Conservation (phyloP, 2,113 vertebrate genomes). For the Platichthys stellatus region DNA sequence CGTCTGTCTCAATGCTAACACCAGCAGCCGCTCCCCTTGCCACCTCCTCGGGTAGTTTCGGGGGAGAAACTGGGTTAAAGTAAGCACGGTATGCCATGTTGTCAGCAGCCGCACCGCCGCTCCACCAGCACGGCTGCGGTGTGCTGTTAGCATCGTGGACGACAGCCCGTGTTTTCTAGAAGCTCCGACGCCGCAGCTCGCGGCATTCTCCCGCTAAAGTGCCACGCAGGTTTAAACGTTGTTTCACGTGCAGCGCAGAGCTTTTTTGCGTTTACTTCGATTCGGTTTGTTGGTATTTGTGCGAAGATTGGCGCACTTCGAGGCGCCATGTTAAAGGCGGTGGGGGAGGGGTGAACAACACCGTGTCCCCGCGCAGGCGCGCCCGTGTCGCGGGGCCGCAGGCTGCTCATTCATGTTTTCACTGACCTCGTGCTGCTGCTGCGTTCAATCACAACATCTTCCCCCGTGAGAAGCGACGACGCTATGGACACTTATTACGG, state of each 20-base stretch:
- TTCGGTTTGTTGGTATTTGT: conserved; percentile 43
- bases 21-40: too few species aligned
- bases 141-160: conserved; percentile 44
- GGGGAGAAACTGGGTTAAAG: neutral
- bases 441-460: conserved; percentile 43
- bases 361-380: conserved; percentile 82
- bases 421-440: conserved; percentile 66
- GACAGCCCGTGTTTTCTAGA: neutral
- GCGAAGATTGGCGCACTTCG: conserved; percentile 79
- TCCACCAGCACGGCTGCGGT: conserved; percentile 32
- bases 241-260: neutral
- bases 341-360: conserved; percentile 83
- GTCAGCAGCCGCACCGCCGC: conserved; percentile 45
- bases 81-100: conserved; percentile 42
- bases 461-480: neutral
- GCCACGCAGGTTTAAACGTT: neutral
- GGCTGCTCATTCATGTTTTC: conserved; percentile 79
- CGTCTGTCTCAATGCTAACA: neutral
- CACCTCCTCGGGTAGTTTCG: neutral
- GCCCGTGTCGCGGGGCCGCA: conserved; percentile 83
- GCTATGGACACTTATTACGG: too few species aligned
- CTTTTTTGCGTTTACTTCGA: neutral
- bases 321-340: conserved; percentile 91
- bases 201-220: neutral
- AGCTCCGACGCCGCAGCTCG: conserved; percentile 6